Evolutionary conservation across 2,797 vertebrate genomes (phyloP).

Genomic region (Pseudomugil gertrudae): DNA sequence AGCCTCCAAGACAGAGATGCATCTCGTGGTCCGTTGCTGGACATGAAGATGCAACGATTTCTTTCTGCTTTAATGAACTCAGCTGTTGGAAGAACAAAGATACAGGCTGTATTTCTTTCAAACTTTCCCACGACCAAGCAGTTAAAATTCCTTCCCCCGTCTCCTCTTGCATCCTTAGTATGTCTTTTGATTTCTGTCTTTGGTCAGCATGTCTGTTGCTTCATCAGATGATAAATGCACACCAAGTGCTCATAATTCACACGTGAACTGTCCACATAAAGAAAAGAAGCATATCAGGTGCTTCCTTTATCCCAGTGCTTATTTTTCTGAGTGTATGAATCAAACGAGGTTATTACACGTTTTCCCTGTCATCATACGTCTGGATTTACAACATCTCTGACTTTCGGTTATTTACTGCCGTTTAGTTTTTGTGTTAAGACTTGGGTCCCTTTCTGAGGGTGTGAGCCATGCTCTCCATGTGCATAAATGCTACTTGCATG

Average conservation of each 20-base stretch:
- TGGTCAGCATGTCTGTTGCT: background rate
- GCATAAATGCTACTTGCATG: constrained; percentile 41
- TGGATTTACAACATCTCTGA: background rate
- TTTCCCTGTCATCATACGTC: constrained; percentile 1
- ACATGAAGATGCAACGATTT: constrained; percentile 36
- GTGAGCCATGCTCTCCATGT: constrained; percentile 19
- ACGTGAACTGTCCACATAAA: constrained; percentile 5
- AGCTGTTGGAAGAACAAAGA: constrained; percentile 21
- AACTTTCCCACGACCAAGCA: constrained; percentile 25
- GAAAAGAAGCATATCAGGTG: constrained; percentile 30
- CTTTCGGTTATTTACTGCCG: constrained; percentile 4
- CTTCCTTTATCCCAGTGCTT: background rate
- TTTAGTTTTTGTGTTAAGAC: background rate
- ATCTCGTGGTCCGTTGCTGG: constrained; percentile 25
- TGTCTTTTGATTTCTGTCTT: background rate
- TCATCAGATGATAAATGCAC: constrained; percentile 5
- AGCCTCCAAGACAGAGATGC: constrained; percentile 15
- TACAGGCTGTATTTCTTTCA: background rate
- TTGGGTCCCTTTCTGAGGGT: constrained; percentile 2
- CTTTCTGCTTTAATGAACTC: constrained; percentile 37
- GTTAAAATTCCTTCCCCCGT: background rate
- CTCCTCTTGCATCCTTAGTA: constrained; percentile 1
- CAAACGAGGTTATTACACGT: background rate
- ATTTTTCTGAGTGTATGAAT: background rate
- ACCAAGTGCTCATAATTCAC: constrained; percentile 5